Base-by-base conservation (phyloP, 2,797 vertebrate species). In the Sardinella longiceps region DNA sequence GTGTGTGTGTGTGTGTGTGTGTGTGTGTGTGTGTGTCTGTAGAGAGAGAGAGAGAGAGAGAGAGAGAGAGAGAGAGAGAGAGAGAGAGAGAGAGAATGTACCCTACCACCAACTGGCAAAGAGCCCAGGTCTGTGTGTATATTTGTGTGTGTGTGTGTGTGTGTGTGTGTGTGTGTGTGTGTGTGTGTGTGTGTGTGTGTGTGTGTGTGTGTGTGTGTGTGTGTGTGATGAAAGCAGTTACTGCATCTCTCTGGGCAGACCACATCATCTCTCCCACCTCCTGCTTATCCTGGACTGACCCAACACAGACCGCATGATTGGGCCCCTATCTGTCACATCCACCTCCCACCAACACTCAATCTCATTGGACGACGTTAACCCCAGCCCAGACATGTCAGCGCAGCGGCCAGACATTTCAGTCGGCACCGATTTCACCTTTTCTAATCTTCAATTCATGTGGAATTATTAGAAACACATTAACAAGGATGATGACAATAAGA, bases 11-110 rank as follows among this genome's bases (percentile, higher is more conserved):
- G 60, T 45, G 58, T 46, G 45, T 70, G 53, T 83, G 56, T 70
- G 58, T 45, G 43, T 48, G 82, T 63, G 53, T 84, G 63, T 82
- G 63, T 77, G 48, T 81, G 63, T 81, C n/a, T n/a, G n/a, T n/a
- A n/a, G 77, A 80, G 80, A 66, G 25, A 43, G 43, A 43, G 43
- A n/a, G n/a, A n/a, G n/a, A n/a, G n/a, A 43, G 43, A 43, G 43
- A 7, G 77, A 60, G 77, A 80, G 80, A 66, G 25, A 43, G 43
- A 43, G 43, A n/a, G 77, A 80, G 80, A 66, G 25, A 43, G 43
- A 43, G 43, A n/a, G n/a, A n/a, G n/a, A n/a, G n/a, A 43, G 43
- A 43, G 43, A 7, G 77, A 60, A 43, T 30, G 12, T 10, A 28
- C 25, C 60, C 63, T 37, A 33, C 18, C 7, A 66, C 28, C 14